These are phyloP conservation scores for Urophycis tenuis DNA, from an alignment of 2,797 vertebrate genomes.

Conservation along the genomic window DNA sequence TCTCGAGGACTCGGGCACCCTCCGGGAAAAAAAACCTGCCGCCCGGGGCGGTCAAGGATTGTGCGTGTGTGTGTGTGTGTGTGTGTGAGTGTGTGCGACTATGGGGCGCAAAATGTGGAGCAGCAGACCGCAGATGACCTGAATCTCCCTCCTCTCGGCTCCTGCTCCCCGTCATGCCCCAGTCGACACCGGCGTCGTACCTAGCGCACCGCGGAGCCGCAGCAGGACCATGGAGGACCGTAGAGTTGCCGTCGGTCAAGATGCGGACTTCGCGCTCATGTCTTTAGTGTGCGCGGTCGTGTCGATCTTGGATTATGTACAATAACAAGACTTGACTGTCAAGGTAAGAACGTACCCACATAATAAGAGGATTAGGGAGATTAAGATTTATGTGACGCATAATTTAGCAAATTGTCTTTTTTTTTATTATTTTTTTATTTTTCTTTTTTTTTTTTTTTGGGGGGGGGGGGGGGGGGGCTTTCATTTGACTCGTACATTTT, in stretches of 20 bases:
- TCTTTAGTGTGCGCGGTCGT: background rate
- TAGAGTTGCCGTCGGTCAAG: slow-evolving; percentile 28
- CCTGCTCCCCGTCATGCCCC: slow-evolving; percentile 31
- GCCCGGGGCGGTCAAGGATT: background rate
- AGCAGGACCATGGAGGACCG: slow-evolving; percentile 27
- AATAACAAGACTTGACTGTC: background rate
- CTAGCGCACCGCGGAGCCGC: slow-evolving; percentile 17
- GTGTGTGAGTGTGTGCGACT: background rate
- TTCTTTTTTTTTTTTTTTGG: too few species aligned
- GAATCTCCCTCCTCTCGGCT: slow-evolving; percentile 13
- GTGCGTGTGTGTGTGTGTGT: background rate
- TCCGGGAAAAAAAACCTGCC: background rate
- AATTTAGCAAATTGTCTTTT: background rate
- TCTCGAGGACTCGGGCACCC: background rate
- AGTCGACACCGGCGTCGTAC: background rate
- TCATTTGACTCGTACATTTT: background rate
- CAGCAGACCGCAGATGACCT: slow-evolving; percentile 29
- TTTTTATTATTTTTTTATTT: background rate
- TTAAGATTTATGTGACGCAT: background rate
- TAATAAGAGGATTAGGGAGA: background rate
- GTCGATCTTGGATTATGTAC: background rate
- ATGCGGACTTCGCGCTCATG: slow-evolving; percentile 36
- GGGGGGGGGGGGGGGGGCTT: background rate
- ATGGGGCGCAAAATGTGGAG: slow-evolving; percentile 23
- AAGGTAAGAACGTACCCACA: background rate